Evolutionary conservation across 2,113 vertebrate genomes (phyloP), one percentile per base, ranked within the genome.

Genomic region (Plecotus auritus): DNA sequence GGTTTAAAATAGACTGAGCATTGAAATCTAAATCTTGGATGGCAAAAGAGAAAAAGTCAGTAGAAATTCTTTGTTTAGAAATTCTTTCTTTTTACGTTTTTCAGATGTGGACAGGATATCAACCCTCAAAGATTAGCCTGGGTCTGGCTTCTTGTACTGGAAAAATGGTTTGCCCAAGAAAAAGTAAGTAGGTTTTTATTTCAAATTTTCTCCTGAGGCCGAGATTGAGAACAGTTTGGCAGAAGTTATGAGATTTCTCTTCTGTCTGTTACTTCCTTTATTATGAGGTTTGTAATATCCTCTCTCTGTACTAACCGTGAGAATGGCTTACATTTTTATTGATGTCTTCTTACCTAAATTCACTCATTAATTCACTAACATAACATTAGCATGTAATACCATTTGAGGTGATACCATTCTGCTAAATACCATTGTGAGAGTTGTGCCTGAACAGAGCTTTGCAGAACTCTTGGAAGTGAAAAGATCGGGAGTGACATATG

Each of bases 71-170:
- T 88, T 70, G 61, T 78, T 64, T 86, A 80, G 45, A 89, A 82
- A 74, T 64, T 89, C 17, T 78, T 92, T 91, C 45, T 90, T 94
- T 88, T 87, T 32, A 45, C 51, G 18, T 95, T 96, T 97, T 98
- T 54, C 87, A 99, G 98, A 37, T 97, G 92, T 92, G 96, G 98
- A 88, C 98, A 98, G 97, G 98, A 98, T 23, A 99, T 98, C 67
- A 99, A 97, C 96, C 99, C 99, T 40, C 98, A 99, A 97, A 99
- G 87, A 97, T 97, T 99, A 95, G 99, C 99, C 8, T 99, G 99
- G 99, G 96, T 99, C 91, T 99, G 99, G 99, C 98, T 99, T 96
- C 98, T 99, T 95, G 98, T 99, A 67, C 97, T 99, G 96, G 98
- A 99, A 96, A 99, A 98, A 95, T 99, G 99, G 98, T 98, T 98